Base-by-base conservation (phyloP, 92 coral and sea anemone species). In the Umimayanthus chanpuru region DNA sequence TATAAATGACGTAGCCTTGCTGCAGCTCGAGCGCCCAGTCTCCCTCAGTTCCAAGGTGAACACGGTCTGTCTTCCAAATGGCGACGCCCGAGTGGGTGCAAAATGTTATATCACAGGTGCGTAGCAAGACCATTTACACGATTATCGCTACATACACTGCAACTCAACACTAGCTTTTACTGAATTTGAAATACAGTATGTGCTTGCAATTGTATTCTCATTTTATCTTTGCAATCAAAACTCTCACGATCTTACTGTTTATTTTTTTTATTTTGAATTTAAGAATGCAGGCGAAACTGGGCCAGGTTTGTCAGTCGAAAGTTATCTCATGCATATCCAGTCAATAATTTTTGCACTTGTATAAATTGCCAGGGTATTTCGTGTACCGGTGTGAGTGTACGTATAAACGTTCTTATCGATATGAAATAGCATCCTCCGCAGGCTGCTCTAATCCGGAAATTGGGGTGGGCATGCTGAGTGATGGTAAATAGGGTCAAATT, bases 61-160 rank as follows among this genome's bases (percentile, higher is more conserved):
- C 68, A 90, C 94, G 21, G 92, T 94, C 41, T 94, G 98, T 76
- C 93, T 94, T 2, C 95, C 98, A 11, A 80, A 73, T 30, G 43
- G 83, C 41, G 90, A 88, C 26, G 93, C 94, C 11, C 79, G 75
- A 28, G 86, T 91, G 41, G 90, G 89, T 15, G 89, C 94, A 32
- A 73, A 88, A 58, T 94, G 98, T 21, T 94, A 93, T 89, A 93
- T 94, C 77, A 94, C 98, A 87, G 98, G 98, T 94, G 76, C 8
- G 73, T 81, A 4, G 3, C 28, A 28, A 71, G 29, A 28, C 2
- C 38, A n/a, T 70, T 56, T 56, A 56, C 5, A 1, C 16, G 26
- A 21, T 61, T 1, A 20, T 61, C 25, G 26, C 68, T 71, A 71
- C 39, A 9, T 71, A 29, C 36, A 26, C 76, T 71, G 16, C 36